Conservation (phyloP, 2,888 invertebrate genomes). For the Bursaphelenchus okinawaensis region DNA sequence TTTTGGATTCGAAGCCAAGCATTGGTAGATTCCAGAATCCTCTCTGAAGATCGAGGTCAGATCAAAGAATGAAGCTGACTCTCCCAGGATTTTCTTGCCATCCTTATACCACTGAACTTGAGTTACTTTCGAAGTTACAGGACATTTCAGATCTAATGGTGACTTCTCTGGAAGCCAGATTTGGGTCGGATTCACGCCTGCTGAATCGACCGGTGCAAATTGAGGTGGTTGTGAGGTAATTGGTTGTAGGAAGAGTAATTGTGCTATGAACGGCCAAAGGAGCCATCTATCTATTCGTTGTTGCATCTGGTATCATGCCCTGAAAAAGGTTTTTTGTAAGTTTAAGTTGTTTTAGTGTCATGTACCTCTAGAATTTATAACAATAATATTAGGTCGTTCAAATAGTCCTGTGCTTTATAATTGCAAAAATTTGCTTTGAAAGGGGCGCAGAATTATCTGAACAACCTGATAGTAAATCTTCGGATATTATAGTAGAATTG, state of each 20-base stretch:
- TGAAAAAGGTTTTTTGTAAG: no score
- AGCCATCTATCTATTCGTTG: not conserved
- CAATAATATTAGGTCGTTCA: no score
- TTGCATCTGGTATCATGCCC: not conserved
- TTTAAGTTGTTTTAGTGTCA: no score
- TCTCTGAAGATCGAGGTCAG: slow-evolving; percentile 13
- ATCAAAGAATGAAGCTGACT: slow-evolving; percentile 7
- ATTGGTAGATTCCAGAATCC: slow-evolving; percentile 25
- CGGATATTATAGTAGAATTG: no score
- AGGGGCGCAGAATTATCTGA: no score
- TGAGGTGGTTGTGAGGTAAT: not conserved
- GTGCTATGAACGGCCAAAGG: not conserved
- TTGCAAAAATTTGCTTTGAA: no score
- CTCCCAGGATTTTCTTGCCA: slow-evolving; percentile 1
- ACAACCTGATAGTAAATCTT: no score
- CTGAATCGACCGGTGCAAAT: not conserved
- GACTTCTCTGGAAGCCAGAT: not conserved
- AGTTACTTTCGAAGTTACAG: slow-evolving; percentile 10
- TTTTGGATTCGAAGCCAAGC: slow-evolving; percentile 21
- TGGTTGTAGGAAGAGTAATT: no score
- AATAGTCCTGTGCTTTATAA: no score
- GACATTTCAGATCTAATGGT: slow-evolving; percentile 12
- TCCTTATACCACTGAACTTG: slow-evolving; percentile 20
- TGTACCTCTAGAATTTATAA: no score
- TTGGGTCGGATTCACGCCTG: not conserved